Conservation (phyloP, 2,888 invertebrate genomes). For the Lasioglossum leucozonium region DNA sequence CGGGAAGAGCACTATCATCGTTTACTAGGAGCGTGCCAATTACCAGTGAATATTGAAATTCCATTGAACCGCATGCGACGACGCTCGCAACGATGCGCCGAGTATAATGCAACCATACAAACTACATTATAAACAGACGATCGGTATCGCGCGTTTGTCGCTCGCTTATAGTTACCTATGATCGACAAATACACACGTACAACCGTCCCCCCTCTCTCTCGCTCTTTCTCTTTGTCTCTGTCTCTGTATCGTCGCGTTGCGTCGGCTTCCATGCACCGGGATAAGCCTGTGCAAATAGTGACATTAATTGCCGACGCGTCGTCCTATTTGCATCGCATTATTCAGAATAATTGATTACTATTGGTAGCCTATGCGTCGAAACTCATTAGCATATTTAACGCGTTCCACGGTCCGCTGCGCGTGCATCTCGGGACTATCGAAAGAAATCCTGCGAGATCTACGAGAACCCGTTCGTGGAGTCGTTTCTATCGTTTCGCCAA, state of each 20-base stretch:
- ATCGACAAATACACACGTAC: constrained; percentile 72
- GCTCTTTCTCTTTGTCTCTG: not conserved
- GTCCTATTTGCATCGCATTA: constrained; percentile 82
- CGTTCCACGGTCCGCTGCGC: constrained; percentile 21
- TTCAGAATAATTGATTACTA: constrained; percentile 83
- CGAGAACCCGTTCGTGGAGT: not conserved
- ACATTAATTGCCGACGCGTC: constrained; percentile 81
- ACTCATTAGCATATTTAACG: constrained; percentile 81
- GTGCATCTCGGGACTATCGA: not conserved
- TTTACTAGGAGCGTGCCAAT: not conserved
- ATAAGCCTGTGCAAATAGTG: constrained; percentile 83
- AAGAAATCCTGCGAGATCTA: not conserved
- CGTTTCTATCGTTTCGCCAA: not conserved
- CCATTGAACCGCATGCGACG: constrained; percentile 17
- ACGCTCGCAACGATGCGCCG: constrained; percentile 14
- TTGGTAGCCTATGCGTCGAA: constrained; percentile 79
- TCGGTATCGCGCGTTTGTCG: constrained; percentile 65
- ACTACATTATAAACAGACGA: constrained; percentile 73
- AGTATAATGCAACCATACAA: constrained; percentile 42
- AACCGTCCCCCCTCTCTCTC: constrained; percentile 48
- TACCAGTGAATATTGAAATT: constrained; percentile 13
- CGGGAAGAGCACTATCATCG: not conserved
- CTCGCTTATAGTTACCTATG: constrained; percentile 62
- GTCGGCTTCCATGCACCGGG: constrained; percentile 67
- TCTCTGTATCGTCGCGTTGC: constrained; percentile 38